Evolutionary conservation across 2,113 vertebrate species (phyloP).

Genomic region (Anthoscopus minutus): DNA sequence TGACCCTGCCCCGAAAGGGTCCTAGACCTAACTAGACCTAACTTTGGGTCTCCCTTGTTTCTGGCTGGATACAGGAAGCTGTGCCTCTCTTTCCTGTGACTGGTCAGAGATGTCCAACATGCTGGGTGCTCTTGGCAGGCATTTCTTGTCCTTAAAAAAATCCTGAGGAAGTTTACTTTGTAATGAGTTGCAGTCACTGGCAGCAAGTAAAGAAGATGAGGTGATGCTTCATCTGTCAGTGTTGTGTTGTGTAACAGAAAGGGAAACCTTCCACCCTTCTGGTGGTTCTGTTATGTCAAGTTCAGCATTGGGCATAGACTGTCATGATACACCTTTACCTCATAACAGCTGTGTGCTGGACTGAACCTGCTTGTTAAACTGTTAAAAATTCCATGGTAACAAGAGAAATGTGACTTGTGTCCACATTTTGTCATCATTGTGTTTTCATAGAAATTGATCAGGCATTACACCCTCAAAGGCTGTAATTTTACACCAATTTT

Average conservation of each 20-base stretch:
- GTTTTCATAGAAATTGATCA: background rate
- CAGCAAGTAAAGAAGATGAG: fast-evolving
- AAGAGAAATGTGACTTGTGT: background rate
- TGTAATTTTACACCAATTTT: background rate
- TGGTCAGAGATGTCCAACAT: background rate
- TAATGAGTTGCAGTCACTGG: background rate
- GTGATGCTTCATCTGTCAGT: background rate
- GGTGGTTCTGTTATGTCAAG: fast-evolving
- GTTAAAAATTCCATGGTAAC: background rate
- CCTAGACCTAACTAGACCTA: too few relatives aligned
- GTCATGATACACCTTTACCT: background rate
- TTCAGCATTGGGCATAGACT: fast-evolving
- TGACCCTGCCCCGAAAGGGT: too few relatives aligned
- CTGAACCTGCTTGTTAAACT: too few relatives aligned
- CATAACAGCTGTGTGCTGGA: too few relatives aligned
- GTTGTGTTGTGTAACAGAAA: background rate
- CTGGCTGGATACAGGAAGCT: background rate
- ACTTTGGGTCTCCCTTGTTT: background rate
- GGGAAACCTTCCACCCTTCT: background rate
- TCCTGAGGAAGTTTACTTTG: background rate
- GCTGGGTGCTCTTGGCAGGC: background rate
- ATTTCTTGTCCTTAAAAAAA: background rate
- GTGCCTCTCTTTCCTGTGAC: too few relatives aligned
- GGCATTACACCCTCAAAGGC: background rate
- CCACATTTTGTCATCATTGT: fast-evolving